Evolutionary conservation across 2,888 invertebrate genomes (phyloP).

Genomic region (Tetragonula carbonaria): DNA sequence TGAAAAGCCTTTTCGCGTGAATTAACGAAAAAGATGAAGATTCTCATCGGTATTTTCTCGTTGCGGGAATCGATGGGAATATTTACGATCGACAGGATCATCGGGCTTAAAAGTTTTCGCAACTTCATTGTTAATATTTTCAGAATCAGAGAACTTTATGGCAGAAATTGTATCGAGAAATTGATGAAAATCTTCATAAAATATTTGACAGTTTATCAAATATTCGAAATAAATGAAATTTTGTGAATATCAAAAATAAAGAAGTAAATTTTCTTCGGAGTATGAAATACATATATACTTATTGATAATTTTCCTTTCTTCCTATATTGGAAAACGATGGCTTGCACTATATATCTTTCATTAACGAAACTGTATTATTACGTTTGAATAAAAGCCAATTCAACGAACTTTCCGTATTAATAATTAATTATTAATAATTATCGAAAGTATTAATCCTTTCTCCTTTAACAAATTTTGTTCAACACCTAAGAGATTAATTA

Average conservation of each 20-base stretch:
- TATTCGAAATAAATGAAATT: neutral
- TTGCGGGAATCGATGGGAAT: neutral
- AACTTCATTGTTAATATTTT: neutral
- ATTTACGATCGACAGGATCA: neutral
- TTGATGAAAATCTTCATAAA: constrained; percentile 1
- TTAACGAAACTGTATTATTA: neutral
- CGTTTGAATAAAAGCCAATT: neutral
- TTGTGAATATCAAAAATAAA: neutral
- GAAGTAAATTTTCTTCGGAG: neutral
- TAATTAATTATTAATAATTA: neutral
- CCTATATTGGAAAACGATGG: neutral
- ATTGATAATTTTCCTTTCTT: neutral
- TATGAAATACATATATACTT: neutral
- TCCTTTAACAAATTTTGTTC: neutral
- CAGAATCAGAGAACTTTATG: constrained; percentile 14
- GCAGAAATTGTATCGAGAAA: neutral
- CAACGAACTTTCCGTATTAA: constrained; percentile 3
- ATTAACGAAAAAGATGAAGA: neutral
- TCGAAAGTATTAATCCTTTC: neutral
- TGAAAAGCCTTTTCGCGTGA: neutral
- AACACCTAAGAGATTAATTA: neutral
- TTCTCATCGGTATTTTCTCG: constrained; percentile 11
- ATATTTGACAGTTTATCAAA: neutral
- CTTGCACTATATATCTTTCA: neutral
- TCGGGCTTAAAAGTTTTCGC: neutral